Base-by-base conservation (phyloP, 2,113 vertebrate genomes). In the Bubo bubo region DNA sequence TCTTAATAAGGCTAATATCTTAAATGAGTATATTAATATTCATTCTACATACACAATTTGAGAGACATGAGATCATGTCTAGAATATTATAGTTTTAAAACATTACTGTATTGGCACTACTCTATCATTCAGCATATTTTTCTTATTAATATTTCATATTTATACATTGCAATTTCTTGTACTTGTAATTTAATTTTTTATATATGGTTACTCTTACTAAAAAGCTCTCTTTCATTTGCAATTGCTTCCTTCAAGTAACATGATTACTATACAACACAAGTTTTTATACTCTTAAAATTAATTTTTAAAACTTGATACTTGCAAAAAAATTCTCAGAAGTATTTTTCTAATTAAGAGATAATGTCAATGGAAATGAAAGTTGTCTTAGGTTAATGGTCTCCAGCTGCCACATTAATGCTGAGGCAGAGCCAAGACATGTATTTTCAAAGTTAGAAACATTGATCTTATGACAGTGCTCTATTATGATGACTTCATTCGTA, bases 361-460 rank as follows among this genome's bases (percentile, higher is more conserved):
- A 80, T 96, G 86, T 95, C 84, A 95, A 34, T 93, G 67, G 92
- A 96, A 98, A 95, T 62, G 53, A 94, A 96, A 96, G 84, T 96
- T 97, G 90, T 96, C 95, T 97, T 90, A 94, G 88, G 88, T 97
- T 98, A 97, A 96, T 91, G 73, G 93, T 92, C 96, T 98, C 93
- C 37, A 82, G 80, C 95, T 98, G 95, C 96, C 95, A 98, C 90
- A 96, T 96, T 96, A 97, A 97, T 97, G 95, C 92, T 96, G 96
- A 96, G 80, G 91, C 91, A 97, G 86, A 98, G 94, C 86, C 85
- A 94, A 97, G 89, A 93, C 97, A 97, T 98, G 97, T 97, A 94
- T 97, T 97, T 96, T 96, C 94, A 91, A 97, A 97, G 96, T 79
- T 96, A 79, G 92, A 97, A 90, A 82, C 93, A 97, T 82, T 67